Percentiles rank a stretch among this genome's conserved stretches.
Evolutionary conservation across 2,888 invertebrate genomes (phyloP).

Genomic region (Dryomyza anilis): DNA sequence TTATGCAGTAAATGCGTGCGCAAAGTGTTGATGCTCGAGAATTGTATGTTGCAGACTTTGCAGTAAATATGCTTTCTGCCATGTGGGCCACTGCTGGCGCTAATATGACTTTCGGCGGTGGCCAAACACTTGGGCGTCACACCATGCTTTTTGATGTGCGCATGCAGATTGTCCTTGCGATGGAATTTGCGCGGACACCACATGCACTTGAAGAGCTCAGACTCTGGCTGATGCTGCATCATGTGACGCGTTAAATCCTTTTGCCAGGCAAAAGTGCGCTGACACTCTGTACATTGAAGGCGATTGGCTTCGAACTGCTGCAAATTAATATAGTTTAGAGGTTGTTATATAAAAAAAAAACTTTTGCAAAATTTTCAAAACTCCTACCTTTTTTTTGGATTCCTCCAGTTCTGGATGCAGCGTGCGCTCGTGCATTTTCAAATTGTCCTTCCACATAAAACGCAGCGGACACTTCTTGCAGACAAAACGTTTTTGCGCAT

Average conservation of each 20-base stretch:
- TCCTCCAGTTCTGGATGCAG: slow-evolving; percentile 37
- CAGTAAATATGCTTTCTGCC: slow-evolving; percentile 49
- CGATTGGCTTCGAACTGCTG: slow-evolving; percentile 31
- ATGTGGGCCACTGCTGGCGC: slow-evolving; percentile 47
- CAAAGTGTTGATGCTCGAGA: slow-evolving; percentile 41
- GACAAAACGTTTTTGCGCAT: slow-evolving; percentile 47
- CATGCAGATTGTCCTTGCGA: slow-evolving; percentile 49
- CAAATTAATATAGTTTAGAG: slow-evolving; percentile 11
- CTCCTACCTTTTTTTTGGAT: slow-evolving; percentile 31
- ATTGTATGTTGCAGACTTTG: slow-evolving; percentile 49
- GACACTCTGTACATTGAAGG: slow-evolving; percentile 41
- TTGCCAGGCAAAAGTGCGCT: slow-evolving; percentile 42
- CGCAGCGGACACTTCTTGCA: slow-evolving; percentile 54
- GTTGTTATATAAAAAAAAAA: too few species aligned
- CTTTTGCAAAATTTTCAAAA: background rate
- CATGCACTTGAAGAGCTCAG: slow-evolving; percentile 49
- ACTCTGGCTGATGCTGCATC: slow-evolving; percentile 45
- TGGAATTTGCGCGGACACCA: slow-evolving; percentile 56
- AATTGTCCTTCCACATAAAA: slow-evolving; percentile 57
- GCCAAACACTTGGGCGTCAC: slow-evolving; percentile 41
- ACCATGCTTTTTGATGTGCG: slow-evolving; percentile 50
- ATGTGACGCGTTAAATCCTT: slow-evolving; percentile 53
- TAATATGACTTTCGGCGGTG: slow-evolving; percentile 46
- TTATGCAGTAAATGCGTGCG: slow-evolving; percentile 41
- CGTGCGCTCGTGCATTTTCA: slow-evolving; percentile 46